Percentiles rank a stretch among this genome's conserved stretches.
Conservation (phyloP, 2,113 vertebrate species). For the Coracopsis vasa region DNA sequence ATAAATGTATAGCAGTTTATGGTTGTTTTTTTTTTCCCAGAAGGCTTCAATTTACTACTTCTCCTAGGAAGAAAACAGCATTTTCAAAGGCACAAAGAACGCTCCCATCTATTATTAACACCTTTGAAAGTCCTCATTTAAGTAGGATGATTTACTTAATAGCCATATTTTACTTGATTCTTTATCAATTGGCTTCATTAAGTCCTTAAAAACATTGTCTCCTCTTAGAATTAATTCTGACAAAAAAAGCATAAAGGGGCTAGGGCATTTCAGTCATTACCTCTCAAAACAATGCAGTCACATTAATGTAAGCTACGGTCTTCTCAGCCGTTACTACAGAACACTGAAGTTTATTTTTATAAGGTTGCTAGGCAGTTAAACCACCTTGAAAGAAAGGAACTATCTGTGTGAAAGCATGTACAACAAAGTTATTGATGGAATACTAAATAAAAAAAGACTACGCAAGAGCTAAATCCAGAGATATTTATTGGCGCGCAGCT, state of each 20-base stretch:
- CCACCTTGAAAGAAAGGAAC: constrained; percentile 21
- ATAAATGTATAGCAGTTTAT: not conserved
- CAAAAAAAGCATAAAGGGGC: not conserved
- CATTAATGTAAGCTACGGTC: not conserved
- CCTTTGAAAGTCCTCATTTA: not conserved
- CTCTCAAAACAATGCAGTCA: not conserved
- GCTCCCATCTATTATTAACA: not conserved
- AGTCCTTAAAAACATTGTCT: not conserved
- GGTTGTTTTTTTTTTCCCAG: not conserved
- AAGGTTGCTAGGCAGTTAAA: constrained; percentile 56
- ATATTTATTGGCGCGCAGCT: not conserved
- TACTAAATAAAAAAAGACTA: constrained; percentile 11
- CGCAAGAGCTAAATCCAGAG: not conserved
- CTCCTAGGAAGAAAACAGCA: not conserved
- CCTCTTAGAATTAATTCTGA: not conserved
- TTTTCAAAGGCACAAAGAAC: constrained; percentile 11
- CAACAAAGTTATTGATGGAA: constrained; percentile 53
- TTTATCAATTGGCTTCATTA: not conserved
- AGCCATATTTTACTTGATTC: not conserved
- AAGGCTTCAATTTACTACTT: constrained; percentile 14
- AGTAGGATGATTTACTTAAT: not conserved
- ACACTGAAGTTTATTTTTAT: constrained; percentile 32
- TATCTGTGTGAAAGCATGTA: constrained; percentile 22
- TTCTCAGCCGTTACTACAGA: not conserved
- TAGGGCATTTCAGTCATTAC: not conserved